These are phyloP conservation scores for Troglohyphantes excavatus DNA, from an alignment of 2,888 invertebrate genomes.

Conservation along the genomic window DNA sequence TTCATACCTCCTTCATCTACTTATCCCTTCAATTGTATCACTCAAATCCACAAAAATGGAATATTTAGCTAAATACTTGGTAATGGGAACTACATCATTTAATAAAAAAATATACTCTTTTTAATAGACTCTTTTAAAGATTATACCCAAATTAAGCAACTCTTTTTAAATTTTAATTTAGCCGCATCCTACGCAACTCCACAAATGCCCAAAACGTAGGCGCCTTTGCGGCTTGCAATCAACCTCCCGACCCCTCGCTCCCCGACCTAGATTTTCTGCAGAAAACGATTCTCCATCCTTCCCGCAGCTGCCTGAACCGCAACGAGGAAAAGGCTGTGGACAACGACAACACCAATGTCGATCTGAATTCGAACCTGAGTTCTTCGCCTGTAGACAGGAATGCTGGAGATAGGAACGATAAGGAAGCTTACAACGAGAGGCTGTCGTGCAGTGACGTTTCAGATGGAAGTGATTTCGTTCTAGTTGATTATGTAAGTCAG, in stretches of 20 bases:
- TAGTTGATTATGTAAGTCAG: slow-evolving; percentile 87
- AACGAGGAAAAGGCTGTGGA: not conserved
- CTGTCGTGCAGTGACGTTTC: slow-evolving; percentile 84
- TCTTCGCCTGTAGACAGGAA: not conserved
- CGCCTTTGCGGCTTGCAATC: slow-evolving; percentile 81
- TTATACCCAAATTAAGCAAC: too few relatives aligned
- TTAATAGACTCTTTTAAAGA: too few relatives aligned
- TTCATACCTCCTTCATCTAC: too few relatives aligned
- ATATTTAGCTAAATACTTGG: too few relatives aligned
- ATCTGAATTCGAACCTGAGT: slow-evolving; percentile 53
- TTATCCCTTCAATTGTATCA: too few relatives aligned
- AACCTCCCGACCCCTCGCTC: slow-evolving; percentile 52
- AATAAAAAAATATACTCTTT: too few relatives aligned
- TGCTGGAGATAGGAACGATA: not conserved
- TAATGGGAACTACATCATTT: too few relatives aligned
- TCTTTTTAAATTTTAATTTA: not conserved
- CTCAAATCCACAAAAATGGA: too few relatives aligned
- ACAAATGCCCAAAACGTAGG: slow-evolving; percentile 80
- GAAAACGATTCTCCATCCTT: slow-evolving; percentile 55
- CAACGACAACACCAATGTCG: slow-evolving; percentile 28
- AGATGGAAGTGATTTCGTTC: slow-evolving; percentile 87
- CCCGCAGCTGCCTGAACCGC: slow-evolving; percentile 8
- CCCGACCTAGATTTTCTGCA: slow-evolving; percentile 60
- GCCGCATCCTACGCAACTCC: slow-evolving; percentile 42
- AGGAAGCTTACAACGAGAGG: slow-evolving; percentile 79